Percentiles rank a stretch among this genome's conserved stretches.
These are phyloP conservation scores for Nyctalus aviator DNA, from an alignment of 2,797 vertebrate species.

Conservation along the genomic window DNA sequence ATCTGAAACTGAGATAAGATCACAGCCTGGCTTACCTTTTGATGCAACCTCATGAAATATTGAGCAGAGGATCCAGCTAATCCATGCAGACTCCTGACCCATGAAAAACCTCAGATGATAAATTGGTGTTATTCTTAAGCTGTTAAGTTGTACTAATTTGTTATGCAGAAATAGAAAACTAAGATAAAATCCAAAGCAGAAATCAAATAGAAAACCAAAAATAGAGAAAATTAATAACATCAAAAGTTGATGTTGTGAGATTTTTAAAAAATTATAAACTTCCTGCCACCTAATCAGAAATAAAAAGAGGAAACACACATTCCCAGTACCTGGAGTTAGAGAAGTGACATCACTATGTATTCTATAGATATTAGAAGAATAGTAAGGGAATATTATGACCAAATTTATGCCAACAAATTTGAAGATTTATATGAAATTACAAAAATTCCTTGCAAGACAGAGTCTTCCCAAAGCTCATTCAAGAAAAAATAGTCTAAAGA, in stretches of 20 bases:
- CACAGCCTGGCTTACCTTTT: background rate
- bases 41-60: background rate
- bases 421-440: background rate
- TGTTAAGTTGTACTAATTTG: background rate
- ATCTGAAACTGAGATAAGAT: background rate
- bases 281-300: background rate
- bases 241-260: background rate
- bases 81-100: background rate
- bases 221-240: background rate
- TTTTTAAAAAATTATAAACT: background rate
- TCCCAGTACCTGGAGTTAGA: background rate
- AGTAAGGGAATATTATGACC: background rate
- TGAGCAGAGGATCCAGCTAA: background rate
- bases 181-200: background rate
- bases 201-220: background rate
- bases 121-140: background rate
- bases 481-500: background rate
- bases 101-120: background rate
- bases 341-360: background rate
- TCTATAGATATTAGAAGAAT: background rate
- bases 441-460: background rate
- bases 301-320: background rate
- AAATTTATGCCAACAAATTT: background rate
- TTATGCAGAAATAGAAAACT: background rate
- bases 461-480: background rate